These are phyloP conservation scores for Sitta europaea DNA, from an alignment of 2,113 vertebrate species.

Conservation along the genomic window DNA sequence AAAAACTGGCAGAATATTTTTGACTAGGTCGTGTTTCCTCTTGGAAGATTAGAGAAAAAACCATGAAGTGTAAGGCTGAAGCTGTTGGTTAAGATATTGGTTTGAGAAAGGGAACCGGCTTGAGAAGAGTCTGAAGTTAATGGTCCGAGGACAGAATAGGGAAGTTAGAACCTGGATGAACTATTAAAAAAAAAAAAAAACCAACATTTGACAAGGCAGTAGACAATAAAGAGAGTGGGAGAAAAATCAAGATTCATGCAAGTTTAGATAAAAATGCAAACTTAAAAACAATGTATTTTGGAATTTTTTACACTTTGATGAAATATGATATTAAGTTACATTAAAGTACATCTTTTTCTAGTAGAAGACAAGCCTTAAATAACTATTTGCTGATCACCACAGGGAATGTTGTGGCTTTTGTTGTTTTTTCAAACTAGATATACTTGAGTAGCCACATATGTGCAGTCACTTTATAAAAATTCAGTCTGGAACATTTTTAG, in stretches of 20 bases:
- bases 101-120: neutral
- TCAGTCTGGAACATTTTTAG: neutral
- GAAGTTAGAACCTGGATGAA: neutral
- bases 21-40: neutral
- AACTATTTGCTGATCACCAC: neutral
- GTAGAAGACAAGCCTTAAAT: neutral
- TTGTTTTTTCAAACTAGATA: neutral
- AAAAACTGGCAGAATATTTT: neutral
- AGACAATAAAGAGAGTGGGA: neutral
- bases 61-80: neutral
- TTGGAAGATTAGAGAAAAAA: neutral
- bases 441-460: neutral
- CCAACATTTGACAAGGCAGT: neutral
- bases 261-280: neutral
- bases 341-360: neutral
- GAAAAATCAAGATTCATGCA: neutral
- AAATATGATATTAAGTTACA: neutral
- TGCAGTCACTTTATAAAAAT: neutral
- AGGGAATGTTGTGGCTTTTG: neutral
- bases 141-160: neutral
- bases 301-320: neutral
- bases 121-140: neutral
- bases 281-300: neutral
- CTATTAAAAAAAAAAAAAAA: neutral
- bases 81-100: neutral